phyloP scores from a whole-genome alignment of 2,113 vertebrate genomes.

The Setophaga petechia region DNA sequence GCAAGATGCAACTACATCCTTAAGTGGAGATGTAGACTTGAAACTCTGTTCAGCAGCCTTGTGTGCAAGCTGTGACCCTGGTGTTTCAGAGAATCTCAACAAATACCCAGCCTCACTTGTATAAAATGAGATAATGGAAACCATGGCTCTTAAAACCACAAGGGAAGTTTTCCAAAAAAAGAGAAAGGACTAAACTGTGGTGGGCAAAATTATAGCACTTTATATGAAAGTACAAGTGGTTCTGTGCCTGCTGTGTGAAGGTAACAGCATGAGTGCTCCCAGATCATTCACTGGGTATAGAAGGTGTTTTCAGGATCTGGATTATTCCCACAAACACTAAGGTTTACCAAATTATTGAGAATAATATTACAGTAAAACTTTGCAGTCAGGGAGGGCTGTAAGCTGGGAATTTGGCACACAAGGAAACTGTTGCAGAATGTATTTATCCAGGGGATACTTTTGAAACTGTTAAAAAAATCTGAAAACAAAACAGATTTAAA shows the following conservation, averaged over 20 bases:
- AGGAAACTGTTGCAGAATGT: not conserved
- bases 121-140: conserved; percentile 38
- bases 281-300: not conserved
- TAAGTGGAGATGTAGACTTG: not conserved
- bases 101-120: not conserved
- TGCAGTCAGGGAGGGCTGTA: not conserved
- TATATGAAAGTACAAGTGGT: not conserved
- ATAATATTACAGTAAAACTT: not conserved
- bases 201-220: not conserved
- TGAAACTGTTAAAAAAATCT: not conserved
- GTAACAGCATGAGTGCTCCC: not conserved
- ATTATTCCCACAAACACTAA: not conserved
- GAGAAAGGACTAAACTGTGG: not conserved
- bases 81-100: not conserved
- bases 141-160: not conserved
- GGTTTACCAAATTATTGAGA: not conserved
- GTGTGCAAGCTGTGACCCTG: not conserved
- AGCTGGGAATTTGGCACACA: not conserved
- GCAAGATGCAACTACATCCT: not conserved
- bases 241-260: not conserved
- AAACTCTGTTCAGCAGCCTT: not conserved
- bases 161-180: not conserved
- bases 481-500: not conserved
- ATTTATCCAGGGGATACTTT: not conserved
- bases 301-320: not conserved